phyloP scores from a whole-genome alignment of 2,113 vertebrate genomes.

The Eurystomus gularis region DNA sequence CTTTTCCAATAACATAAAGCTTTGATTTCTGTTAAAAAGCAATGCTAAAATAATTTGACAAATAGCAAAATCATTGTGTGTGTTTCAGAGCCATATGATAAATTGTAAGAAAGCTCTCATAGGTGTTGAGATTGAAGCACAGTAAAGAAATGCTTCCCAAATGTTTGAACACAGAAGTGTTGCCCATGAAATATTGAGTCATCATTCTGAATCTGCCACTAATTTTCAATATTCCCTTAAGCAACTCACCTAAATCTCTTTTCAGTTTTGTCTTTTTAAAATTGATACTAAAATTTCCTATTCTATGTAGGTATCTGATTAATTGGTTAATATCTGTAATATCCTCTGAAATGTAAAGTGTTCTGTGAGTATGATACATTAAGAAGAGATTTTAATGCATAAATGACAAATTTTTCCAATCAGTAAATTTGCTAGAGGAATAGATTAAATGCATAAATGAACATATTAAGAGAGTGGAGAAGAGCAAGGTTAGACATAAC shows the following conservation, averaged over 20 bases:
- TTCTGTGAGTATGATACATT: not conserved
- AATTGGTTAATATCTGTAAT: not conserved
- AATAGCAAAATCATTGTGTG: not conserved
- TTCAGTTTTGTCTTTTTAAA: not conserved
- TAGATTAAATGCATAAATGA: conserved; percentile 24
- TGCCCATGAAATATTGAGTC: not conserved
- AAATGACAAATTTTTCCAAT: not conserved
- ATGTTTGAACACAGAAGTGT: not conserved
- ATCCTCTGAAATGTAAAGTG: not conserved
- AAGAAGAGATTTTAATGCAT: not conserved
- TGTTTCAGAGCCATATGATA: not conserved
- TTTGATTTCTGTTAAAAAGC: not conserved
- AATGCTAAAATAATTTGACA: not conserved
- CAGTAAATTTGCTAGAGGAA: not conserved
- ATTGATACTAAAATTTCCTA: not conserved
- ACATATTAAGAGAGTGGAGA: not conserved
- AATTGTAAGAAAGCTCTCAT: not conserved
- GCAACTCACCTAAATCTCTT: not conserved
- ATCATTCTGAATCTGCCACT: not conserved
- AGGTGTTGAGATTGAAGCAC: not conserved
- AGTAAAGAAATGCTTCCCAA: not conserved
- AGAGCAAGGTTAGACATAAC: not conserved
- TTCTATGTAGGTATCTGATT: not conserved
- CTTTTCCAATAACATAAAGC: not conserved
- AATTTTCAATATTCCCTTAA: not conserved